phyloP scores from a whole-genome alignment of 2,888 invertebrate genomes.

The Drosophila robusta region DNA sequence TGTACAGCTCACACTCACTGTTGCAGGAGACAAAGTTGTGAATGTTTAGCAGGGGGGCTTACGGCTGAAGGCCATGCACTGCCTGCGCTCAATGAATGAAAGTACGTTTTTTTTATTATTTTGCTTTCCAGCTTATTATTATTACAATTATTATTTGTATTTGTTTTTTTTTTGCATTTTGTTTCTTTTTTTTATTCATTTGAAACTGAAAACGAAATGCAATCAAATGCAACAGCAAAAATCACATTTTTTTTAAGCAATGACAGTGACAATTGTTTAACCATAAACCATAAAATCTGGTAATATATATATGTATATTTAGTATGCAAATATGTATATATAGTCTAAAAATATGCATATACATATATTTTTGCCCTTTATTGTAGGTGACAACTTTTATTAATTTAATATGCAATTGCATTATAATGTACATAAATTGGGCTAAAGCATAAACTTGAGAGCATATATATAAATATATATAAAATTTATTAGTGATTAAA shows the following conservation, averaged over 20 bases:
- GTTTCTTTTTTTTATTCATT: constrained; percentile 8
- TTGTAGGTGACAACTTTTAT: too few relatives aligned
- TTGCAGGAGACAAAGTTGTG: constrained; percentile 23
- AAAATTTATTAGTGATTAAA: too few relatives aligned
- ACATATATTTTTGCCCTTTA: too few relatives aligned
- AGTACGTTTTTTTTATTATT: constrained; percentile 44
- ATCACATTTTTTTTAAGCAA: constrained; percentile 19
- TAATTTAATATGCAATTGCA: too few relatives aligned
- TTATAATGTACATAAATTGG: too few relatives aligned
- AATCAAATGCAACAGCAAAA: constrained; percentile 57
- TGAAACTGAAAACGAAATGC: constrained; percentile 34
- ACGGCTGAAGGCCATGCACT: constrained; percentile 49
- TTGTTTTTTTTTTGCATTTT: constrained; percentile 23
- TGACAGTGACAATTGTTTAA: constrained; percentile 30
- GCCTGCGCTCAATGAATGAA: constrained; percentile 63
- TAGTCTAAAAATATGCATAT: too few relatives aligned
- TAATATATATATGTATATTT: neutral
- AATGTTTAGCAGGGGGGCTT: constrained; percentile 2
- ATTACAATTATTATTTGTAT: constrained; percentile 27
- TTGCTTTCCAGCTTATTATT: constrained; percentile 36
- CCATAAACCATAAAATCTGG: neutral
- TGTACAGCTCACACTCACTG: constrained; percentile 18
- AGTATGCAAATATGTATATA: too few relatives aligned
- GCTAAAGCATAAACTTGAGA: too few relatives aligned
- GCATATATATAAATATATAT: too few relatives aligned